Base-by-base conservation (phyloP, 2,797 vertebrate genomes). In the Silurus lanzhouensis region DNA sequence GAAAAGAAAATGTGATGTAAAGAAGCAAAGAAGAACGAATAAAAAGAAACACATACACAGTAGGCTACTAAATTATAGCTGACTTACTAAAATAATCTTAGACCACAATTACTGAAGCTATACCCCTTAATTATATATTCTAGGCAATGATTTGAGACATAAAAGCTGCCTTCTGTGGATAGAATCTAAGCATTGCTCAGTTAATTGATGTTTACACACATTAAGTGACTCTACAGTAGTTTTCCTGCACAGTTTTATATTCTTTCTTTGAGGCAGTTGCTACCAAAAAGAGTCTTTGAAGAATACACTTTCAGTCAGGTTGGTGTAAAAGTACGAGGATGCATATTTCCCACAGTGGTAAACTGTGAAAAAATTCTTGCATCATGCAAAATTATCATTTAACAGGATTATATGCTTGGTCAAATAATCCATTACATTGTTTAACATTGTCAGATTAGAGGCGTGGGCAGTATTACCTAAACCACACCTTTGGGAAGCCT, bases 331-430 rank as follows among this genome's bases (percentile, higher is more conserved):
- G 89, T 90, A 86, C 81, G 90, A 84, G 91, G 86, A 91, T 68
- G 85, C 81, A 90, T 92, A 85, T 90, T 90, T 90, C 89, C 83
- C 70, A 48, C 84, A 12, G 72, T 87, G 86, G 88, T 90, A 89
- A 90, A 89, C 88, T 91, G 86, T 90, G 90, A 92, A 64, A 64
- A 31, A 48, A 60, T 57, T 52, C 27, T 57, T 63, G 58, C 19
- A 22, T 84, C 58, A 71, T 48, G 66, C 60, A 84, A 87, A 90
- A 89, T 81, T 87, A 64, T 15, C 87, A 91, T 86, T 81, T 66
- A 48, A 89, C 90, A 89, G 90, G 90, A 92, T 92, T 87, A 91
- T 84, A 87, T 82, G 89, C 93, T 91, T 90, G 74, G 87, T 55
- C 55, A 84, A 89, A 84, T 90, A 67, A 70, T 88, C 85, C 82